phyloP scores from a whole-genome alignment of 64 coral and sea anemone genomes.

The Montipora capricornis region DNA sequence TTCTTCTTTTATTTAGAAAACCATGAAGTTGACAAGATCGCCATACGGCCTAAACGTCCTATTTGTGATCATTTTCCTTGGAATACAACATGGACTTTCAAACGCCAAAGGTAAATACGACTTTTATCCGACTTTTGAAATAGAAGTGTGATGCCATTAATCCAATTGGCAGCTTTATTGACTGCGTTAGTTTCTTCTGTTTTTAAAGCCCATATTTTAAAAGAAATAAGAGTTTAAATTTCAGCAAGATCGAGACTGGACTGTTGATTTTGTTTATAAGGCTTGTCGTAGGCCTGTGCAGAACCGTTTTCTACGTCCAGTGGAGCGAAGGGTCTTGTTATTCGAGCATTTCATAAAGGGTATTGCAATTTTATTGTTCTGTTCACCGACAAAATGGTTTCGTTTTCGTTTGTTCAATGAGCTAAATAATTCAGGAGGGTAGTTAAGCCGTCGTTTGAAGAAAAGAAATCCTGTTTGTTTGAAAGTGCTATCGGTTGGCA shows the following conservation, averaged over 20 bases:
- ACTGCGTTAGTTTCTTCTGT: not conserved
- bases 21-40: conserved; percentile 10
- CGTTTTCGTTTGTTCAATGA: not conserved
- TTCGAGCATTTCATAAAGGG: not conserved
- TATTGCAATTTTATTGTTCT: conserved; percentile 4
- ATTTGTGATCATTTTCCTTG: not conserved
- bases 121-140: not conserved
- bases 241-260: not conserved
- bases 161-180: conserved; percentile 3
- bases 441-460: not conserved
- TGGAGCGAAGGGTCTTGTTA: conserved; percentile 6
- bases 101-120: conserved; percentile 40
- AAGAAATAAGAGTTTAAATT: not conserved
- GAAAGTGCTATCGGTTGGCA: not conserved
- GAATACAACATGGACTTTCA: not conserved
- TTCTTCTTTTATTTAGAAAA: not conserved
- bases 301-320: not conserved
- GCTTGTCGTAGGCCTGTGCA: not conserved
- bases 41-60: conserved; percentile 12
- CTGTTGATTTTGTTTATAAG: not conserved
- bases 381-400: not conserved
- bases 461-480: conserved; percentile 6
- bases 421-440: conserved; percentile 23
- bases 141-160: not conserved
- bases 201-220: not conserved